These are phyloP conservation scores for Uromys caudimaculatus DNA, from an alignment of 2,797 vertebrate genomes.

Conservation along the genomic window DNA sequence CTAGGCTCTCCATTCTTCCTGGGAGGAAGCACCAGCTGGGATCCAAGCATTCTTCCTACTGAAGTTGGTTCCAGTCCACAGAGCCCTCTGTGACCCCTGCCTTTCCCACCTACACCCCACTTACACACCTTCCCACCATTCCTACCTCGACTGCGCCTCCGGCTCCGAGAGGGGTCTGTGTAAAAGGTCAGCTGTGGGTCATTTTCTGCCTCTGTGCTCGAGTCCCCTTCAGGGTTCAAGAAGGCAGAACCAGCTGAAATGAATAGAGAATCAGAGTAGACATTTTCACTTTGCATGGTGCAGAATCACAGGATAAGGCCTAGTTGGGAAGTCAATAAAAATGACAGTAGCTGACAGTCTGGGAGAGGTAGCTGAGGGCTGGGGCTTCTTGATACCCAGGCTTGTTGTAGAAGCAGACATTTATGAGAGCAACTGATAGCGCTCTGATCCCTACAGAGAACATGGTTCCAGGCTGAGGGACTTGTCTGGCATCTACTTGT, in stretches of 20 bases:
- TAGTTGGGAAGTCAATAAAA: neutral
- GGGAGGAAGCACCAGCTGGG: neutral
- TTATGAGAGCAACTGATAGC: neutral
- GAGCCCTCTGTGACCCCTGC: neutral
- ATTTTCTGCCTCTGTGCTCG: slow-evolving; percentile 96
- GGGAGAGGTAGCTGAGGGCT: neutral
- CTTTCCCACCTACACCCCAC: rapidly evolving
- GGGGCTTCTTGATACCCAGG: neutral
- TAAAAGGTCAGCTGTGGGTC: slow-evolving; percentile 99
- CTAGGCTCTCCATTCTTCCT: slow-evolving; percentile 65
- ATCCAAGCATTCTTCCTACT: neutral
- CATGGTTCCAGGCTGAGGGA: neutral
- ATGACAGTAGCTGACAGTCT: neutral
- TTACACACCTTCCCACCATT: slow-evolving; percentile 70
- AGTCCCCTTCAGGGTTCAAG: slow-evolving; percentile 98
- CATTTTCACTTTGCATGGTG: neutral
- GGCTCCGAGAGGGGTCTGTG: slow-evolving; percentile 97
- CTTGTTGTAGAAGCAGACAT: neutral
- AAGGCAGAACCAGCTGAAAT: slow-evolving; percentile 96
- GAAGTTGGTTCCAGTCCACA: neutral
- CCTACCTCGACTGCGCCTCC: slow-evolving; percentile 97
- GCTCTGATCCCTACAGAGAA: neutral
- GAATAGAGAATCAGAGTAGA: neutral
- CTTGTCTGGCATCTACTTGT: neutral
- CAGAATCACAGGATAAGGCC: neutral